phyloP scores from a whole-genome alignment of 2,797 vertebrate genomes.

The Amphiprion clarkii region DNA sequence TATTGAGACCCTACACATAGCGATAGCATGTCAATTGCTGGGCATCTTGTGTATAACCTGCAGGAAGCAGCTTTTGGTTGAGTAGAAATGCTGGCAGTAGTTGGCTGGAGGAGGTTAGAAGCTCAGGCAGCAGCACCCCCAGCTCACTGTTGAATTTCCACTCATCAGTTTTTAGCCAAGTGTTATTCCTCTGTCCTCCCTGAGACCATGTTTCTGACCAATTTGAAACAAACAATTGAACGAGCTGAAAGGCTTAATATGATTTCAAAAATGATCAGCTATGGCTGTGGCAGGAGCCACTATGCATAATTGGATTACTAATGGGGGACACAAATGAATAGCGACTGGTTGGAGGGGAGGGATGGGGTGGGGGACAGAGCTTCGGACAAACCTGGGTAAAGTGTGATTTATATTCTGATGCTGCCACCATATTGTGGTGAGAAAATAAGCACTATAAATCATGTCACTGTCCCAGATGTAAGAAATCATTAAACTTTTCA shows the following conservation, averaged over 20 bases:
- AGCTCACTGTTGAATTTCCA: constrained; percentile 30
- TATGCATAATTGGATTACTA: constrained; percentile 77
- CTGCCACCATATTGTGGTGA: constrained; percentile 61
- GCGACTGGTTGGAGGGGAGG: constrained; percentile 11
- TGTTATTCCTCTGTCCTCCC: constrained; percentile 61
- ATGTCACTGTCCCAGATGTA: constrained; percentile 69
- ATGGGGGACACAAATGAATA: constrained; percentile 75
- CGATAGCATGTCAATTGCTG: constrained; percentile 26
- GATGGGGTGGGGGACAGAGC: constrained; percentile 40
- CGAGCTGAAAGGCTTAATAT: constrained; percentile 63
- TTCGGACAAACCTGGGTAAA: constrained; percentile 66
- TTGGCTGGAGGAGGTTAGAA: constrained; percentile 1
- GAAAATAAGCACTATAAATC: constrained; percentile 76
- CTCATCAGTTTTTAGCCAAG: constrained; percentile 37
- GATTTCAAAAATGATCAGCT: constrained; percentile 74
- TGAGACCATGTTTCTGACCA: constrained; percentile 26
- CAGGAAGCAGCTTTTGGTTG: constrained; percentile 22
- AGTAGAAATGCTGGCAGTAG: constrained; percentile 17
- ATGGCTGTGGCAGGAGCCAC: constrained; percentile 66
- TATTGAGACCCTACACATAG: constrained; percentile 41
- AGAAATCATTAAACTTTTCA: constrained; percentile 73
- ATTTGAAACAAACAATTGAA: constrained; percentile 69
- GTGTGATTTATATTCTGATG: constrained; percentile 72
- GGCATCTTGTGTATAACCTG: constrained; percentile 31
- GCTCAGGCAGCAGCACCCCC: constrained; percentile 1